These are phyloP conservation scores for Cenopis cana DNA, from an alignment of 2,888 invertebrate species.

Conservation along the genomic window DNA sequence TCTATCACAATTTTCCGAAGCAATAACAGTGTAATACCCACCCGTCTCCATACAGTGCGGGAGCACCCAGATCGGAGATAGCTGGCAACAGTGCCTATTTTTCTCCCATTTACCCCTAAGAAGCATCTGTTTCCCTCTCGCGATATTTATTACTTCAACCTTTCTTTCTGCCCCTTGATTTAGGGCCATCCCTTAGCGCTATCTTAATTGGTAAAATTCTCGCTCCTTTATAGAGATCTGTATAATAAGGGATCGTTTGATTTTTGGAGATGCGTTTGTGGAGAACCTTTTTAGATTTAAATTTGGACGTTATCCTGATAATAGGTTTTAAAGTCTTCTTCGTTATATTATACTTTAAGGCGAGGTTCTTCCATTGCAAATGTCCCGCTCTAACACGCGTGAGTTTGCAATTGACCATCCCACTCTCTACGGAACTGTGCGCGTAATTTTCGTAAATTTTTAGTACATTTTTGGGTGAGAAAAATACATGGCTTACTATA, in stretches of 20 bases:
- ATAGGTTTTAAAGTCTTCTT: too few species aligned
- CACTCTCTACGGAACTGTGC: too few species aligned
- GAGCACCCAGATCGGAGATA: conserved; percentile 67
- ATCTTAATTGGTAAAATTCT: conserved; percentile 79
- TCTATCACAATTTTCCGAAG: conserved; percentile 2
- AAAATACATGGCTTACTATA: too few species aligned
- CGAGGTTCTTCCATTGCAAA: too few species aligned
- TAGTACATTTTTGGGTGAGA: too few species aligned
- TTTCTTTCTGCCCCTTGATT: conserved; percentile 76
- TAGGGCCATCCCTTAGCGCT: conserved; percentile 62
- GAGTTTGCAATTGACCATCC: too few species aligned
- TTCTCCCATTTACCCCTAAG: conserved; percentile 71
- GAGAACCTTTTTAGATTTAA: not conserved
- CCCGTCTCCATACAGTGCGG: conserved; percentile 50
- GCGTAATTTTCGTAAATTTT: too few species aligned
- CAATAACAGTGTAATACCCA: conserved; percentile 50
- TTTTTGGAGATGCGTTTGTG: conserved; percentile 30
- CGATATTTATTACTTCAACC: conserved; percentile 75
- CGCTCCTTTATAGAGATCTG: conserved; percentile 59
- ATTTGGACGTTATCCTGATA: not conserved
- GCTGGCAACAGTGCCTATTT: conserved; percentile 70
- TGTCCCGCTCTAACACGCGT: too few species aligned
- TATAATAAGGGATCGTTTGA: conserved; percentile 49
- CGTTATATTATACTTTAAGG: too few species aligned
- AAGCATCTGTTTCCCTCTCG: conserved; percentile 56